Evolutionary conservation across 2,797 vertebrate species (phyloP), one percentile per base, ranked within the genome.

Genomic region (Thamnophis elegans): DNA sequence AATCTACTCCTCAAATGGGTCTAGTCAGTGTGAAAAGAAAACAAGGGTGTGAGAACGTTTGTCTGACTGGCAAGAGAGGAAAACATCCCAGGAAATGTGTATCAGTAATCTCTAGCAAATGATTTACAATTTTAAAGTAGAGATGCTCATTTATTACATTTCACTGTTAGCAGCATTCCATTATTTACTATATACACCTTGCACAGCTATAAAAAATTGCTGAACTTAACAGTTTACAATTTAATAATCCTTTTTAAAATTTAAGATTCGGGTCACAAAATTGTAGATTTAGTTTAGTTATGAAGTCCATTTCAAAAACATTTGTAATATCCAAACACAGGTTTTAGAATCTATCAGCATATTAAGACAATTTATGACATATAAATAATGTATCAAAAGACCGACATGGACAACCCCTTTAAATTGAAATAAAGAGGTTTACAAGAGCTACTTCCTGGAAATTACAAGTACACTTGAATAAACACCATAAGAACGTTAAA

Each of bases 271-370:
- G 88, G 53, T 88, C 54, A 92, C 42, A 56, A 94, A 94, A 0
- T 1, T 12, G 10, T 13, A 90, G 0, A 87, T 90, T 94, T 94
- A 92, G 85, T 90, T 54, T n/a, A 89, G 16, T 0, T 0, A 26
- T 56, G 20, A 28, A 92, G 88, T 47, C 32, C 13, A 89, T 59
- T 91, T 68, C 85, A 88, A 94, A 94, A 60, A 22, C 20, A 82
- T 82, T 47, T 82, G 20, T 47, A 11, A 47, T 47, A 82, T 20
- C 18, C 68, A 42, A 78, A 47, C 36, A 4, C 20, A 11, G 20
- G 36, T 47, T 42, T 91, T 0, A 53, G 92, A 93, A 55, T 94
- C 68, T 78, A 42, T 42, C 73, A 78, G 20, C 20, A 22, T 78
- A 78, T 87, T 56, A 87, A 87, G 85, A 87, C 47, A 86, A 32